These are phyloP conservation scores for Tanytarsus gracilentus DNA, from an alignment of 2,888 invertebrate species.

Conservation along the genomic window DNA sequence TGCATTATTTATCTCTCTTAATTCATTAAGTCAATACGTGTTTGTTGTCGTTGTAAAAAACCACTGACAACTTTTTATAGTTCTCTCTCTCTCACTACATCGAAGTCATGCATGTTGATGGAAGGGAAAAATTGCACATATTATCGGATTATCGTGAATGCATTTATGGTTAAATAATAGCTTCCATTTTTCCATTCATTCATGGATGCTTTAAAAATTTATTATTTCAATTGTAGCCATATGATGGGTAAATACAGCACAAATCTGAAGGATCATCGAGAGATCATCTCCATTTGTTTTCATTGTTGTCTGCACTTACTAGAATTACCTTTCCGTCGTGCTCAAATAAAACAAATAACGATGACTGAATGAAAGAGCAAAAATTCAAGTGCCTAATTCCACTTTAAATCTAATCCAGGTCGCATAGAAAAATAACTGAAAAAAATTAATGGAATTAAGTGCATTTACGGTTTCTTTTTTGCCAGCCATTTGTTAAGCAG, in stretches of 20 bases:
- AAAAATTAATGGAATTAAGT: slow-evolving; percentile 26
- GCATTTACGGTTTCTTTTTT: slow-evolving; percentile 11
- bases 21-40: background rate
- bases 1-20: too few relatives aligned
- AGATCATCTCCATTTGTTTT: slow-evolving; percentile 2
- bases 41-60: slow-evolving; percentile 7
- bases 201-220: background rate
- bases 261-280: background rate
- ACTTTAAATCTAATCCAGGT: slow-evolving; percentile 12
- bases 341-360: background rate
- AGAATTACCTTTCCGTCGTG: background rate
- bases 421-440: background rate
- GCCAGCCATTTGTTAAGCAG: slow-evolving; percentile 24
- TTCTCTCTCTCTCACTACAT: background rate
- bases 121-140: slow-evolving; percentile 11
- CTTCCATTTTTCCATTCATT: slow-evolving; percentile 3
- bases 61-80: slow-evolving; percentile 1
- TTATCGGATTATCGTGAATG: slow-evolving; percentile 13
- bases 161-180: slow-evolving; percentile 10
- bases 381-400: slow-evolving; percentile 12
- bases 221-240: background rate
- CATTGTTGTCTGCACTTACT: background rate
- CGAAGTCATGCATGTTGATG: slow-evolving; percentile 11
- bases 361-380: background rate
- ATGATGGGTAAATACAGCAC: background rate